Percentiles rank a stretch among this genome's conserved stretches.
Conservation (phyloP, 2,113 vertebrate species). For the Hiodon tergisus region DNA sequence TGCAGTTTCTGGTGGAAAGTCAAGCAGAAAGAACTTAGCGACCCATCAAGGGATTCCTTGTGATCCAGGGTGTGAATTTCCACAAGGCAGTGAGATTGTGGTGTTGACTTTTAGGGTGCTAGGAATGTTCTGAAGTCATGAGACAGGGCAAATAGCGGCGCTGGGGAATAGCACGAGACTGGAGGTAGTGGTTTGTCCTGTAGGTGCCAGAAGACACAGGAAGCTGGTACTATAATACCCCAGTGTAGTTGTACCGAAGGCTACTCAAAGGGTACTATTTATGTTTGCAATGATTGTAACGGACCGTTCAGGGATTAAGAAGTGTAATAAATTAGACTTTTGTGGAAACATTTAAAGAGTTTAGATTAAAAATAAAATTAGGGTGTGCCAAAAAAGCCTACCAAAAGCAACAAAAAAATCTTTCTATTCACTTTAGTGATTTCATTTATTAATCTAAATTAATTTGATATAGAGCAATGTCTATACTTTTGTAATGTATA, state of each 20-base stretch:
- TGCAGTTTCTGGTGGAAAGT: neutral
- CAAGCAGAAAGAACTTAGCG: neutral
- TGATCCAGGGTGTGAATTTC: conserved; percentile 39
- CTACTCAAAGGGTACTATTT: too few relatives aligned
- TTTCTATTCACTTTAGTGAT: neutral
- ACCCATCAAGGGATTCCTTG: neutral
- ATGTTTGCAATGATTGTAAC: conserved; percentile 20
- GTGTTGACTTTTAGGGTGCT: conserved; percentile 1
- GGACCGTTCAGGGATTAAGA: conserved; percentile 12
- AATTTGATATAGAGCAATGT: too few relatives aligned
- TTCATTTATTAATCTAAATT: too few relatives aligned
- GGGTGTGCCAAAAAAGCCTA: neutral
- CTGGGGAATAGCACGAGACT: neutral
- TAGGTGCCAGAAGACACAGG: too few relatives aligned
- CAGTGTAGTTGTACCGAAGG: too few relatives aligned
- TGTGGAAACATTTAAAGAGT: neutral
- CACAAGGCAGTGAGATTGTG: conserved; percentile 39
- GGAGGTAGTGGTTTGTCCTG: too few relatives aligned
- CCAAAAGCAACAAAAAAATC: neutral
- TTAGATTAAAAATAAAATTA: conserved; percentile 23
- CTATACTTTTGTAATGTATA: too few relatives aligned
- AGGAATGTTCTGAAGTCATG: conserved; percentile 18
- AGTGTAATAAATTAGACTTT: conserved; percentile 14
- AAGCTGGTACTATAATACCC: too few relatives aligned
- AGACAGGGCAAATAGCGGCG: conserved; percentile 18